phyloP scores from a whole-genome alignment of 2,113 vertebrate species.

The Patagioenas fasciata region DNA sequence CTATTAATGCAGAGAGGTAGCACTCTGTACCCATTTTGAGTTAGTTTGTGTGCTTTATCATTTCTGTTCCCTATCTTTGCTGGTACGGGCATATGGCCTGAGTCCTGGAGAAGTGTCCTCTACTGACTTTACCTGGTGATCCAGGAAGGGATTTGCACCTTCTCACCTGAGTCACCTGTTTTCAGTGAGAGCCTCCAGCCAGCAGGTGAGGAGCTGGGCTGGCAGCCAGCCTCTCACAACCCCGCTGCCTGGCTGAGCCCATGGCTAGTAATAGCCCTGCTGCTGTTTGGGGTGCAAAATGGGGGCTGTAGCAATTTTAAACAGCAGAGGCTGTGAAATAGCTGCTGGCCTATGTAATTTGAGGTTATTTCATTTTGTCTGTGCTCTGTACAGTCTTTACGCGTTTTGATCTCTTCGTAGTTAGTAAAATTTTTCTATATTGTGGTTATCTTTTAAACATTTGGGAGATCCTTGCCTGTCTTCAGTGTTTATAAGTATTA shows the following conservation, averaged over 20 bases:
- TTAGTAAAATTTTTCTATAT: neutral
- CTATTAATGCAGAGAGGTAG: neutral
- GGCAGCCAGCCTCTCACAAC: neutral
- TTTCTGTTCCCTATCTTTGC: neutral
- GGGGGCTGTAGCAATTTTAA: neutral
- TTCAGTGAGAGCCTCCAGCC: neutral
- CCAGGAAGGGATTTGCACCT: neutral
- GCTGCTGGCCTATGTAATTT: neutral
- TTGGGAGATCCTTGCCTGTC: neutral
- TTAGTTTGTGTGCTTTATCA: neutral
- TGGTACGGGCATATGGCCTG: neutral
- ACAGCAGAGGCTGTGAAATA: neutral
- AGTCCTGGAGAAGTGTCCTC: neutral
- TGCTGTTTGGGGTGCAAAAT: neutral
- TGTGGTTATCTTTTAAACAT: slow-evolving; percentile 30
- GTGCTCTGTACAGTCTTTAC: neutral
- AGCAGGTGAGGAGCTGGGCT: neutral
- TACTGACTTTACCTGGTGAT: neutral
- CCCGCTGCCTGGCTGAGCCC: neutral
- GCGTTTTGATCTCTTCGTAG: neutral
- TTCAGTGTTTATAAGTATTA: neutral
- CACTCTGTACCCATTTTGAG: neutral
- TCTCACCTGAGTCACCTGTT: neutral
- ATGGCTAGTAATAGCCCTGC: neutral
- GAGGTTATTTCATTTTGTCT: neutral